Percentiles rank a stretch among this genome's conserved stretches.
These are phyloP conservation scores for Sphinx pinastri DNA, from an alignment of 2,888 invertebrate species.

Conservation along the genomic window DNA sequence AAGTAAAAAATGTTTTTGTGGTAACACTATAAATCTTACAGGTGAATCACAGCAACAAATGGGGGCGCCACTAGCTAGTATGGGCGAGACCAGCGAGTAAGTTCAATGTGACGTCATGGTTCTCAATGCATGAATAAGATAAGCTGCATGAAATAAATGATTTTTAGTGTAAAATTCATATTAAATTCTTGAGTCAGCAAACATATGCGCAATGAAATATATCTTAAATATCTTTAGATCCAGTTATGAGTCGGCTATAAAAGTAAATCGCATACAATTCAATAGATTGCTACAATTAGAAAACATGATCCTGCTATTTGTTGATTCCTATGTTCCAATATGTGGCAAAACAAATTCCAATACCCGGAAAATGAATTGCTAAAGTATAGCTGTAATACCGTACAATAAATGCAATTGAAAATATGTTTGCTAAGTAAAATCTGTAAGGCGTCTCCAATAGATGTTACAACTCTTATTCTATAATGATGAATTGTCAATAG, in stretches of 20 bases:
- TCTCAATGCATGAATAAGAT: background rate
- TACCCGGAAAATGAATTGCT: no score
- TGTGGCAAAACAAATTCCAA: no score
- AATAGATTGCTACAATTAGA: no score
- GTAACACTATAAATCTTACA: constrained; percentile 57
- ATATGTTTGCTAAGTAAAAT: background rate
- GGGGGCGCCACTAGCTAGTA: constrained; percentile 85
- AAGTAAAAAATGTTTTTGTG: no score
- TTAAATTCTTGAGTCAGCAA: background rate
- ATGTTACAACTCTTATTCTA: background rate
- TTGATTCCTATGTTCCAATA: no score
- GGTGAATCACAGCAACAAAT: constrained; percentile 80
- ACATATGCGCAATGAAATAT: background rate
- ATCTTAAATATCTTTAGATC: background rate
- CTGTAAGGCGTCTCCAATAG: background rate
- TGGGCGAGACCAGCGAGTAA: constrained; percentile 87
- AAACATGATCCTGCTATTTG: no score
- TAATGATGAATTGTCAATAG: constrained; percentile 62
- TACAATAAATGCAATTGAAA: background rate
- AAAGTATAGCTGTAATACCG: no score
- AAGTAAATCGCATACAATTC: background rate
- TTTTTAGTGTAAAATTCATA: background rate
- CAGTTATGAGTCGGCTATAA: background rate
- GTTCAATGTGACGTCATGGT: constrained; percentile 47
- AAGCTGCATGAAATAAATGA: background rate